phyloP scores from a whole-genome alignment of 2,888 invertebrate genomes.

The Luperina nickerlii region DNA sequence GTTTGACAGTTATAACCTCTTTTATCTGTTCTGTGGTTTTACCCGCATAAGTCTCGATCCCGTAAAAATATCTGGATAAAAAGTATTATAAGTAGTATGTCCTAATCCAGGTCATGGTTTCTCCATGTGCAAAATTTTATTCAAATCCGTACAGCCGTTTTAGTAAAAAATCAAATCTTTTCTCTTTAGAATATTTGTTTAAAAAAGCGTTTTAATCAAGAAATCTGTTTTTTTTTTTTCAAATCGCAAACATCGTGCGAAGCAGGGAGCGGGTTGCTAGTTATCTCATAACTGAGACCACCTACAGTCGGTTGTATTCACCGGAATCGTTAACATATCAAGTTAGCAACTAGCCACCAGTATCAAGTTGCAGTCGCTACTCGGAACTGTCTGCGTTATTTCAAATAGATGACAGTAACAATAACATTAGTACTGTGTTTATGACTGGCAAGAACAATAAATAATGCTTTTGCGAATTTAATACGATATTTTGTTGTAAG shows the following conservation, averaged over 20 bases:
- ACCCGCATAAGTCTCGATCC: neutral
- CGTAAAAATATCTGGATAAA: neutral
- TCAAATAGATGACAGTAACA: conserved; percentile 37
- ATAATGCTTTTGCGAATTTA: conserved; percentile 34
- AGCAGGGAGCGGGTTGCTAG: neutral
- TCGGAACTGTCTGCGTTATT: conserved; percentile 34
- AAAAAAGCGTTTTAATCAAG: neutral
- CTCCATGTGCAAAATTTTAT: neutral
- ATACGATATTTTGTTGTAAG: conserved; percentile 11
- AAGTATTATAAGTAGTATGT: too few relatives aligned
- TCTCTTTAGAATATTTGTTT: neutral
- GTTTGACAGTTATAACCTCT: too few relatives aligned
- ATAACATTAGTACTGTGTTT: conserved; percentile 36
- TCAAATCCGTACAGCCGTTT: neutral
- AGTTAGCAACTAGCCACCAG: conserved; percentile 40
- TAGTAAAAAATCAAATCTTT: neutral
- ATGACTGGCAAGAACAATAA: conserved; percentile 25
- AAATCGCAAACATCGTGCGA: neutral
- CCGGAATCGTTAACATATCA: conserved; percentile 53
- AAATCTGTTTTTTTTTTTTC: neutral
- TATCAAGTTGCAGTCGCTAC: conserved; percentile 48
- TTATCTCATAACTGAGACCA: conserved; percentile 41
- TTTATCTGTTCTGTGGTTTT: neutral
- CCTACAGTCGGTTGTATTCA: conserved; percentile 47
- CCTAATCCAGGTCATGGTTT: neutral